Percentiles rank a stretch among this genome's conserved stretches.
These are phyloP conservation scores for Decapterus maruadsi DNA, from an alignment of 2,797 vertebrate species.

Conservation along the genomic window DNA sequence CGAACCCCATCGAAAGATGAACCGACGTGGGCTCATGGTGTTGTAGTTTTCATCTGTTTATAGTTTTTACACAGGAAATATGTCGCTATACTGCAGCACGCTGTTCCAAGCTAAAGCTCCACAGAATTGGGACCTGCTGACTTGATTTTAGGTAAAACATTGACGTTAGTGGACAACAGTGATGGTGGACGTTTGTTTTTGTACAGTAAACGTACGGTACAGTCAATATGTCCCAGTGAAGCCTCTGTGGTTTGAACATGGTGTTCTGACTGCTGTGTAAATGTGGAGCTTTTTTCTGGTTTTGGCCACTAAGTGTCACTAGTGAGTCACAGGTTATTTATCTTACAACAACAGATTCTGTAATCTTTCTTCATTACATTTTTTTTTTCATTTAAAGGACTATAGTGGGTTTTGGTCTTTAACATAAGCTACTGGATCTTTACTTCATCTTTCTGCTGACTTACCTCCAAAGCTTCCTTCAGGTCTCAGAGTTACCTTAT, in stretches of 20 bases:
- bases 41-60: conserved; percentile 11
- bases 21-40: not conserved
- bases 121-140: conserved; percentile 1
- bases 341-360: not conserved
- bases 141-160: conserved; percentile 19
- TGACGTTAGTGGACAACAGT: conserved; percentile 50
- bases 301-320: conserved; percentile 52
- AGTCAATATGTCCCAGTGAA: conserved; percentile 53
- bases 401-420: not conserved
- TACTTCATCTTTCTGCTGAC: conserved; percentile 2
- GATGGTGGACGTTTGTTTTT: conserved; percentile 60
- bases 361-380: conserved; percentile 4
- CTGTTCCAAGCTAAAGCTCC: conserved; percentile 15
- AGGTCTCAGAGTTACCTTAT: not conserved
- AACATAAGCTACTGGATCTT: not conserved
- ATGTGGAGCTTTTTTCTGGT: conserved; percentile 59
- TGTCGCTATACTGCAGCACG: not conserved
- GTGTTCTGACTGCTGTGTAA: conserved; percentile 51
- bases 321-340: conserved; percentile 34
- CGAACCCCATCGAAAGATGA: conserved; percentile 8
- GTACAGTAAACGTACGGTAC: conserved; percentile 67
- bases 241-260: conserved; percentile 30
- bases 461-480: not conserved
- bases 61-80: conserved; percentile 2
- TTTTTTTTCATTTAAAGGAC: conserved; percentile 5